Evolutionary conservation across 2,888 invertebrate genomes (phyloP), one percentile per base, ranked within the genome.

Genomic region (Ectemnius cavifrons): DNA sequence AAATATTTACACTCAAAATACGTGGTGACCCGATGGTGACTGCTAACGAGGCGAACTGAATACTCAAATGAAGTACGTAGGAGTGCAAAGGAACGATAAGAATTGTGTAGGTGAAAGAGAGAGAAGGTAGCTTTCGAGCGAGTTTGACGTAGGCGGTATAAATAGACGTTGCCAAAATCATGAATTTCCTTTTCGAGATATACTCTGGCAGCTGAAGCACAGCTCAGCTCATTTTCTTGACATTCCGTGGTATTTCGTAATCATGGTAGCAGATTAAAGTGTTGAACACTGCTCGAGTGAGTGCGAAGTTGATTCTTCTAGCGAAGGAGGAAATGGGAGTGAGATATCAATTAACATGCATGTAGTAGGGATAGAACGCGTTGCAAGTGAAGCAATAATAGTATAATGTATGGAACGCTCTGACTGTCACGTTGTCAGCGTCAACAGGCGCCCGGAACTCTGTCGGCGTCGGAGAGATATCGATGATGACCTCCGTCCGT

Each of bases 1-100:
- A 72, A 76, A 76, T 76, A 73, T 77, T 77, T 77, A 20, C 64
- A 66, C 37, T 69, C 57, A 64, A 72, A 76, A 76, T 64, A 76
- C 57, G n/a, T 2, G 27, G 56, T 4, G 16, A 52, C 4, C 16
- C 5, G 52, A 1, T 5, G 2, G 52, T 67, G 66, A 62, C 13
- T 20, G 45, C 2, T n/a, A 46, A 62, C 62, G 47, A 46, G 46
- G 1, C 16, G n/a, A 11, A 52, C 52, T 16, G 14, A 16, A 52
- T 52, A 16, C 52, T 52, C 13, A 14, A 20, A 37, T 14, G 60
- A 28, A 14, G 37, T 28, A 37, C 4, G n/a, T 18, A 60, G 4
- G 52, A 52, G 60, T 45, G 37, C 16, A 16, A 37, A 14, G 23
- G 18, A 27, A 28, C 20, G 56, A 16, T 45, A 28, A 23, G 47